Base-by-base conservation (phyloP, 2,113 vertebrate genomes). In the Pluvianellus socialis region DNA sequence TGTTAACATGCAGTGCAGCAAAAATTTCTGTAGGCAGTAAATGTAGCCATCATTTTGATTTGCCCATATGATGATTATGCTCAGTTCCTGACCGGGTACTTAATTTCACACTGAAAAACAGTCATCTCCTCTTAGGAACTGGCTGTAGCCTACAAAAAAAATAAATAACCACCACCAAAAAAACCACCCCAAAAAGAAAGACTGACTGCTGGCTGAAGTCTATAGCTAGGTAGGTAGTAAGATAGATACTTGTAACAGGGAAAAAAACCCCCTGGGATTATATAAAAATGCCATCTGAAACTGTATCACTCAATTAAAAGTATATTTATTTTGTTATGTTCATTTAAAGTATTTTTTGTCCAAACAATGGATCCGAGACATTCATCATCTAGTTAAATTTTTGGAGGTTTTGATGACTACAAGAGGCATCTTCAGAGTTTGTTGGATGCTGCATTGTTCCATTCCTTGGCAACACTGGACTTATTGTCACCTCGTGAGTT, bases 21-120 rank as follows among this genome's bases (percentile, higher is more conserved):
- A 97, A 86, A 93, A 86, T 85, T 94, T 97, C 91, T 92, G 92
- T 92, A 95, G 94, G 86, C 97, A 96, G 81, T 81, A 97, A 97
- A 94, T 90, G 85, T 94, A 97, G 65, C 82, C 93, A 96, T 97
- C 92, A 62, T 95, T 98, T 96, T 42, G 71, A 97, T 96, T 95
- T 47, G 53, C 73, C 92, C 19, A 3, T 93, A 94, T 94, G 89
- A 92, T 92, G 95, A 91, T 95, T 96, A 80, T 96, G 71, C 90
- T 95, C 95, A 88, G 22, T 97, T 97, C 93, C 83, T 97, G 95
- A 75, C 90, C 81, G 77, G 86, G 77, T 94, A 47, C 93, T 97
- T 96, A 91, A 97, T 94, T 97, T 92, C 95, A 79, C 83, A 94
- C 67, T 94, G 90, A 92, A 94, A 95, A 91, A 30, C 66, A 88